Conservation (phyloP, 2,113 vertebrate species). For the Corythornis cristatus region DNA sequence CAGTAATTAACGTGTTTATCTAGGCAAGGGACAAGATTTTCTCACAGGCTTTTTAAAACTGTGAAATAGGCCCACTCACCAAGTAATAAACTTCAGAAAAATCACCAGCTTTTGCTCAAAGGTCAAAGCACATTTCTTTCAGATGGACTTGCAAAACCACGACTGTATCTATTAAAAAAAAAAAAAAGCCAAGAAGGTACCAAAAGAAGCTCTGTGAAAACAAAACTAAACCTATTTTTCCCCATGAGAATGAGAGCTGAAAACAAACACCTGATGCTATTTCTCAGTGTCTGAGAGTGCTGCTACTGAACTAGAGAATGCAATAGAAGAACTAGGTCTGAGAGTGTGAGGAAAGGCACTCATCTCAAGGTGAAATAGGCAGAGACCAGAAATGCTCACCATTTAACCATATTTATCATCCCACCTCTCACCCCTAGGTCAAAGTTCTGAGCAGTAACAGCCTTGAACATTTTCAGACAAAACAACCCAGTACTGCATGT, state of each 20-base stretch:
- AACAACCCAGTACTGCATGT: neutral
- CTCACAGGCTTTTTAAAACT: conserved; percentile 15
- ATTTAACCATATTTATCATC: conserved; percentile 58
- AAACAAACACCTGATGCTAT: neutral
- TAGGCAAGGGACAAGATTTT: neutral
- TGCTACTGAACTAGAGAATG: neutral
- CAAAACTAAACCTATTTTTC: neutral
- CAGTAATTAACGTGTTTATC: neutral
- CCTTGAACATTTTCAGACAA: conserved; percentile 27
- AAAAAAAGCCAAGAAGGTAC: neutral
- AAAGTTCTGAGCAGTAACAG: conserved; percentile 37
- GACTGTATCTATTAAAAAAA: neutral
- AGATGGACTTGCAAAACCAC: neutral
- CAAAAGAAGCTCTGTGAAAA: neutral
- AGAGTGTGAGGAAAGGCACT: neutral
- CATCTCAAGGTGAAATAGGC: neutral
- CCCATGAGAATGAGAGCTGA: neutral
- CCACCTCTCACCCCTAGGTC: conserved; percentile 50
- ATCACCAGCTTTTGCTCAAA: neutral
- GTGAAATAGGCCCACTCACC: neutral
- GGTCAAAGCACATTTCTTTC: neutral
- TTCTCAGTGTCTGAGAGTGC: neutral
- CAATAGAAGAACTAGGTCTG: neutral
- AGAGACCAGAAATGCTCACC: neutral
- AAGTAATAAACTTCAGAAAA: conserved; percentile 8